Evolutionary conservation across 1,140 invertebrate genomes (phyloP), one percentile per base, ranked within the genome.

Genomic region (Pogonomyrmex barbatus): DNA sequence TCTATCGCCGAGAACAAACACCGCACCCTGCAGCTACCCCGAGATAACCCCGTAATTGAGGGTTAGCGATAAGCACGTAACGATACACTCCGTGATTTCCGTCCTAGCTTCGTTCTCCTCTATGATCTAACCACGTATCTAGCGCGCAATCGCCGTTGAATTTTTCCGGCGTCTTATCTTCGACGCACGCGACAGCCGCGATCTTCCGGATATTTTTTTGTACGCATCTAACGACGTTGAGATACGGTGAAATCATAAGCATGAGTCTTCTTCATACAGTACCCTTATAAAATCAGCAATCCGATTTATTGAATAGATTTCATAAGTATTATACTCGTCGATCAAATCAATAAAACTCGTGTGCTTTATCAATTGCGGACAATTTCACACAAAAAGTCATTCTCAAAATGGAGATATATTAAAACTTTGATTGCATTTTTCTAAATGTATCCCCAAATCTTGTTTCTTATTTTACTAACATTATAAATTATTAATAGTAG

Each of bases 31-130:
- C 92, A 83, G 68, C 89, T 81, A 90, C 62, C 14, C 85, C 86
- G 88, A 85, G 93, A 93, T 93, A 93, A 93, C 91, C 91, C 91
- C 82, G 85, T 89, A 92, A 93, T 91, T 90, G 91, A 91, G 92
- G 92, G 92, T 92, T 91, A 92, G 89, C 90, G 92, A 92, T 92
- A 93, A 93, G 91, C 68, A 71, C 47, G 86, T 92, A 89, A 83
- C 89, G 89, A 92, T 91, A 90, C 88, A 88, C 76, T 91, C 76
- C 83, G 90, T 91, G 90, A 92, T 91, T 91, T 92, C 88, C 79
- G 82, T 83, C 79, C 87, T 87, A 75, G 77, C 30, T 33, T 24
- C 68, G 42, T 52, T 82, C 73, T 89, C 91, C 88, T 92, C 88
- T 87, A 81, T 78, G 63, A 75, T 54, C 24, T 17, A 17, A 42